A percentile compares a stretch with the other conserved stretches of the same genome.
phyloP scores from a whole-genome alignment of 2,888 invertebrate genomes.

The Autographa gamma region DNA sequence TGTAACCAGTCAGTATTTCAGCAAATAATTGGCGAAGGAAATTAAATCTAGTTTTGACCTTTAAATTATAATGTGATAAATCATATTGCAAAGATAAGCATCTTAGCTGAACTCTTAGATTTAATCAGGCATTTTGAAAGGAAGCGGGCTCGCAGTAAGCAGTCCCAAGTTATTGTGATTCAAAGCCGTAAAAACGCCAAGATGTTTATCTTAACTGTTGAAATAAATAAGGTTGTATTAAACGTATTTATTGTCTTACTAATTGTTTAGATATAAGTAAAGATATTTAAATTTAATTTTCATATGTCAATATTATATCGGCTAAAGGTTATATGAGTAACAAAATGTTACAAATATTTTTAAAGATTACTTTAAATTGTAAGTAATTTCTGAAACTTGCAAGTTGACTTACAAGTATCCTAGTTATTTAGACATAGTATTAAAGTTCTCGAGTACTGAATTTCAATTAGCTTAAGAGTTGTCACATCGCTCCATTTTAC shows the following conservation, averaged over 20 bases:
- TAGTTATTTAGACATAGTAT: not conserved
- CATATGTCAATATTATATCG: too few species aligned
- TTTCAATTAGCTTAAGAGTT: slow-evolving; percentile 2
- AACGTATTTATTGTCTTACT: not conserved
- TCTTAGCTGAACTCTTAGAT: slow-evolving; percentile 37
- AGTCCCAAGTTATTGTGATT: slow-evolving; percentile 16
- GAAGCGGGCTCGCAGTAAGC: slow-evolving; percentile 24
- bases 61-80: slow-evolving; percentile 43
- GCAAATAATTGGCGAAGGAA: not conserved
- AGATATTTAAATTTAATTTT: not conserved
- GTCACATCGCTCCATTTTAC: slow-evolving; percentile 8
- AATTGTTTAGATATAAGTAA: not conserved
- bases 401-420: not conserved
- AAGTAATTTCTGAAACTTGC: not conserved
- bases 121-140: slow-evolving; percentile 38
- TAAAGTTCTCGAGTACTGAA: slow-evolving; percentile 7
- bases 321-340: too few species aligned
- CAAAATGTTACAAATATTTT: too few species aligned
- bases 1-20: not conserved
- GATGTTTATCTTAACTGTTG: slow-evolving; percentile 1
- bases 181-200: not conserved
- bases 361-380: too few species aligned
- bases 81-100: slow-evolving; percentile 44
- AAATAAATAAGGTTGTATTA: not conserved
- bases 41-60: slow-evolving; percentile 33